A percentile compares a stretch with the other conserved stretches of the same genome.
phyloP scores from a whole-genome alignment of 2,113 vertebrate species.

The Vanacampus margaritifer region DNA sequence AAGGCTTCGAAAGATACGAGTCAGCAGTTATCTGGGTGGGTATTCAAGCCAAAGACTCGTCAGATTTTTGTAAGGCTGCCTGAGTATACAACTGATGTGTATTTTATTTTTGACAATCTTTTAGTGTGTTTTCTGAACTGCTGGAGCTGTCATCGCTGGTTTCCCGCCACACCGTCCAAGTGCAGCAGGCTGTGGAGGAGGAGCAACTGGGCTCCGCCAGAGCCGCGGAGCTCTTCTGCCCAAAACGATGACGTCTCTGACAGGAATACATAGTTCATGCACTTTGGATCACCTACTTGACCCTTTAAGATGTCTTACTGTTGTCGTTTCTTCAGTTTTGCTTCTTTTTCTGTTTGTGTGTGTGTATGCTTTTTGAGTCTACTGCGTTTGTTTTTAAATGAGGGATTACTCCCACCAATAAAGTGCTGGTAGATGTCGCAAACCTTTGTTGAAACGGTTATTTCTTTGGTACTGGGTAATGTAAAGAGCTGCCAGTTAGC shows the following conservation, averaged over 20 bases:
- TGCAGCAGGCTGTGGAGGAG: conserved; percentile 63
- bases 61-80: not conserved
- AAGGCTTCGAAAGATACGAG: conserved; percentile 52
- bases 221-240: conserved; percentile 51
- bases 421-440: too few relatives aligned
- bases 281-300: conserved; percentile 27
- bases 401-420: too few relatives aligned
- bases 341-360: not conserved
- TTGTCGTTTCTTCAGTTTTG: not conserved
- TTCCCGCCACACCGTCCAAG: conserved; percentile 69
- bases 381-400: too few relatives aligned
- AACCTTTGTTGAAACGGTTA: too few relatives aligned
- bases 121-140: conserved; percentile 57
- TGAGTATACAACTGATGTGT: too few relatives aligned
- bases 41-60: not conserved
- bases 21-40: conserved; percentile 62
- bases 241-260: conserved; percentile 22
- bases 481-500: too few relatives aligned
- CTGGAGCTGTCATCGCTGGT: conserved; percentile 72
- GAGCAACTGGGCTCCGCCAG: conserved; percentile 51
- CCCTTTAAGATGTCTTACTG: not conserved
- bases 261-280: conserved; percentile 16
- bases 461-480: too few relatives aligned
- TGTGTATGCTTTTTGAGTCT: too few relatives aligned
- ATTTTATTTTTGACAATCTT: not conserved